Evolutionary conservation across 2,113 vertebrate genomes (phyloP).

Genomic region (Girardinichthys multiradiatus): DNA sequence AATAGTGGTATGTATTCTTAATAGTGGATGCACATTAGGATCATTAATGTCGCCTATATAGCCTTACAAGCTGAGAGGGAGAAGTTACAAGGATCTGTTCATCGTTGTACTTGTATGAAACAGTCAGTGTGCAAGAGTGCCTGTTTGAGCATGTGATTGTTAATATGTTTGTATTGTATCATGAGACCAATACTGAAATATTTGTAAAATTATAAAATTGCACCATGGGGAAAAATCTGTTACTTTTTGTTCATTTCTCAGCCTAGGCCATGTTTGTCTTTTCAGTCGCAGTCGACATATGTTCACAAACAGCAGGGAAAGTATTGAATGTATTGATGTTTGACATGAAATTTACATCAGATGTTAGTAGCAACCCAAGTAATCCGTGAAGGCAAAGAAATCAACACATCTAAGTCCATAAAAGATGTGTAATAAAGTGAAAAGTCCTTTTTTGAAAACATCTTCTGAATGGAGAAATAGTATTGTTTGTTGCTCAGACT

Average conservation of each 20-base stretch:
- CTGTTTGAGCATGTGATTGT: not conserved
- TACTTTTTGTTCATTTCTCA: not conserved
- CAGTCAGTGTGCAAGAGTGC: constrained; percentile 13
- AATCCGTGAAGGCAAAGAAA: not conserved
- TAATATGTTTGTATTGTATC: constrained; percentile 13
- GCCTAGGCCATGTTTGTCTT: no score
- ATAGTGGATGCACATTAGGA: constrained; percentile 13
- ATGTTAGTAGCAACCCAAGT: not conserved
- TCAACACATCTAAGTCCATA: not conserved
- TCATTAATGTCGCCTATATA: constrained; percentile 22
- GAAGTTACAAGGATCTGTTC: constrained; percentile 29
- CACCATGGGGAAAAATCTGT: not conserved
- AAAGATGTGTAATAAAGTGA: not conserved
- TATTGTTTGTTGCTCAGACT: not conserved
- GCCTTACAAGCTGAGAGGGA: constrained; percentile 33
- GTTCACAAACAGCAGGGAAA: not conserved
- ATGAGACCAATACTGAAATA: constrained; percentile 15
- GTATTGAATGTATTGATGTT: not conserved
- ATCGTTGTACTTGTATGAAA: constrained; percentile 4
- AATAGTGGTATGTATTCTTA: not conserved
- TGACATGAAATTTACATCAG: not conserved
- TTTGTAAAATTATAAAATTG: constrained; percentile 29
- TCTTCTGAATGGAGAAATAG: not conserved
- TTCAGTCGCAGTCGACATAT: not conserved
- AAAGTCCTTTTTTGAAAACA: not conserved